Evolutionary conservation across 1,140 invertebrate genomes (phyloP).

Genomic region (Bombus cullumanus): DNA sequence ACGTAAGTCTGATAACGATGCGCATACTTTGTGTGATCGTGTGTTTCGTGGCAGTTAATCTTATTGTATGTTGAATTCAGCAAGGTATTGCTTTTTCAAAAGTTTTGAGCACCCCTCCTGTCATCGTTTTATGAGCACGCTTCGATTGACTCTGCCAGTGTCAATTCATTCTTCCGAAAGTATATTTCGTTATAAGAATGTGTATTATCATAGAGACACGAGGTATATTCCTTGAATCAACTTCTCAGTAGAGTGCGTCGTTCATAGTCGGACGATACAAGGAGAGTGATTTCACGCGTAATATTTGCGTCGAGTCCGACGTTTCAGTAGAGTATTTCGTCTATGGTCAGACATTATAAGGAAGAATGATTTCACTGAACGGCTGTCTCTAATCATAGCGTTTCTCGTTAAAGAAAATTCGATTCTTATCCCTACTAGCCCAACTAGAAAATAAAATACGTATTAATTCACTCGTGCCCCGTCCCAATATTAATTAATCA

Average conservation of each 20-base stretch:
- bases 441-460: constrained; percentile 11
- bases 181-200: not conserved
- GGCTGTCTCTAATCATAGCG: not conserved
- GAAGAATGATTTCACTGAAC: not conserved
- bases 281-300: not conserved
- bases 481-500: constrained; percentile 40
- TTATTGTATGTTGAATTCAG: not conserved
- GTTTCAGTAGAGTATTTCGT: not conserved
- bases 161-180: not conserved
- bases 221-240: not conserved
- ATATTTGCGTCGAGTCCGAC: not conserved
- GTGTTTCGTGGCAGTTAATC: constrained; percentile 45
- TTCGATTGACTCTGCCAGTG: not conserved
- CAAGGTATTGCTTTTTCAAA: constrained; percentile 32
- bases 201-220: not conserved
- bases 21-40: constrained; percentile 62
- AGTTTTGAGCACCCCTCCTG: constrained; percentile 18
- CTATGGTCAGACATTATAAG: rapidly evolving
- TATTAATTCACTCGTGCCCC: constrained; percentile 12
- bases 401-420: constrained; percentile 12
- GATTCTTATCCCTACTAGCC: not conserved
- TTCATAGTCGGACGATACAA: no score
- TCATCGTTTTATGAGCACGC: constrained; percentile 22
- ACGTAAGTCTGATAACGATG: constrained; percentile 59
- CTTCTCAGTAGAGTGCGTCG: not conserved